Evolutionary conservation across 2,888 invertebrate species (phyloP).

Genomic region (Melieria crassipennis): DNA sequence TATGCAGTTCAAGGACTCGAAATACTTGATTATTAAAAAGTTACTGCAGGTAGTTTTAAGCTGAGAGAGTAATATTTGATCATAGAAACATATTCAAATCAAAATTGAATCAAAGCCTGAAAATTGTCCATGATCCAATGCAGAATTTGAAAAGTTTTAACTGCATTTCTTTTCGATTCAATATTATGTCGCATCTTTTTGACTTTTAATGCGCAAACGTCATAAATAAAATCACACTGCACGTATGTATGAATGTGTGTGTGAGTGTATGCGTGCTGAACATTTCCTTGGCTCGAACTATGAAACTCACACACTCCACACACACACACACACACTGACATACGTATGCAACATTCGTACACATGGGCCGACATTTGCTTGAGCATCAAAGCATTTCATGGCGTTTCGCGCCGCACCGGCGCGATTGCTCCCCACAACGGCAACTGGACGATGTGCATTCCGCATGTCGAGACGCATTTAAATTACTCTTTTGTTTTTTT

Average conservation of each 20-base stretch:
- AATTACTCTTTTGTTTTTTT: constrained; percentile 38
- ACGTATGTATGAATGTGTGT: background rate
- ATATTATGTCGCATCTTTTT: constrained; percentile 8
- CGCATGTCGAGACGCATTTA: constrained; percentile 43
- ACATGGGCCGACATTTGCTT: background rate
- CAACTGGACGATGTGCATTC: constrained; percentile 45
- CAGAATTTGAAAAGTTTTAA: background rate
- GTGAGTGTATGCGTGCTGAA: background rate
- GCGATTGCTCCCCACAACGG: constrained; percentile 11
- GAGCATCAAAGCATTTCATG: constrained; percentile 6
- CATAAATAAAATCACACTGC: constrained; percentile 21
- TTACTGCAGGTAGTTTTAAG: no score
- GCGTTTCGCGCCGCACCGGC: background rate
- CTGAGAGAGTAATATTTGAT: no score
- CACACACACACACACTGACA: background rate
- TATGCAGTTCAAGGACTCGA: no score
- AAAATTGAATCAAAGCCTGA: no score
- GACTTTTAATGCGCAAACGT: background rate
- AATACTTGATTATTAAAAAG: no score
- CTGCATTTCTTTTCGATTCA: background rate
- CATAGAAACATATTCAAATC: no score
- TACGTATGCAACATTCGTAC: no score
- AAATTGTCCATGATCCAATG: background rate
- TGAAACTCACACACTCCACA: background rate
- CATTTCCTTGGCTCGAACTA: background rate